phyloP scores from a whole-genome alignment of 2,797 vertebrate species.

The Pantherophis alleghaniensis region DNA sequence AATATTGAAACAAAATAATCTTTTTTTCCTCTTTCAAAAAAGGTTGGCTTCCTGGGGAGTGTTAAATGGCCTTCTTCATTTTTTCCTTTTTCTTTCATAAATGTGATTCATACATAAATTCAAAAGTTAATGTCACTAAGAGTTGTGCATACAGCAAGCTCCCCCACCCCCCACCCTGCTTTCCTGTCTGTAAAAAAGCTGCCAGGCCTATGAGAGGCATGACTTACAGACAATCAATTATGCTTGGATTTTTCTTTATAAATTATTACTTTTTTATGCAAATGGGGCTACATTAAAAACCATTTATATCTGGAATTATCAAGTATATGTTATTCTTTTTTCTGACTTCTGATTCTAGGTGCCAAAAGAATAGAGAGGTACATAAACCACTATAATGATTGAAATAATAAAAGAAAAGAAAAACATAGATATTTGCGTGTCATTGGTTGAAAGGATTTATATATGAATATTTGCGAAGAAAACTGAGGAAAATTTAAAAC shows the following conservation, averaged over 20 bases:
- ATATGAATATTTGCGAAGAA: background rate
- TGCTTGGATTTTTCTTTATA: constrained; percentile 9
- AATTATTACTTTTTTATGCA: constrained; percentile 46
- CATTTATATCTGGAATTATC: constrained; percentile 53
- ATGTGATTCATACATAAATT: constrained; percentile 32
- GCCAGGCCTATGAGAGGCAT: constrained; percentile 27
- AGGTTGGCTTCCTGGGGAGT: background rate
- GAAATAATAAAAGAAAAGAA: background rate
- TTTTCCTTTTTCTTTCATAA: constrained; percentile 38
- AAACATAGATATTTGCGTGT: background rate
- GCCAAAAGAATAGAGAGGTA: constrained; percentile 13
- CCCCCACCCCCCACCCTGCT: background rate
- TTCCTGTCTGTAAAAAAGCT: constrained; percentile 20
- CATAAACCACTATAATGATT: constrained; percentile 50
- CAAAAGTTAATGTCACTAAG: constrained; percentile 3
- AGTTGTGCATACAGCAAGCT: constrained; percentile 4
- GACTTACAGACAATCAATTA: constrained; percentile 35
- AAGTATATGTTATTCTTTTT: constrained; percentile 44
- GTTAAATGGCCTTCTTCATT: background rate
- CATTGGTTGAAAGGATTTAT: background rate
- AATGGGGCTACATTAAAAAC: constrained; percentile 42
- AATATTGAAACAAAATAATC: constrained; percentile 27
- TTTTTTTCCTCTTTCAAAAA: constrained; percentile 10
- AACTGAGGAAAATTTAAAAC: constrained; percentile 10
- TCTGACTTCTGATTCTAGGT: constrained; percentile 46